Evolutionary conservation across 2,113 vertebrate genomes (phyloP).

Genomic region (Oreotrochilus melanogaster): DNA sequence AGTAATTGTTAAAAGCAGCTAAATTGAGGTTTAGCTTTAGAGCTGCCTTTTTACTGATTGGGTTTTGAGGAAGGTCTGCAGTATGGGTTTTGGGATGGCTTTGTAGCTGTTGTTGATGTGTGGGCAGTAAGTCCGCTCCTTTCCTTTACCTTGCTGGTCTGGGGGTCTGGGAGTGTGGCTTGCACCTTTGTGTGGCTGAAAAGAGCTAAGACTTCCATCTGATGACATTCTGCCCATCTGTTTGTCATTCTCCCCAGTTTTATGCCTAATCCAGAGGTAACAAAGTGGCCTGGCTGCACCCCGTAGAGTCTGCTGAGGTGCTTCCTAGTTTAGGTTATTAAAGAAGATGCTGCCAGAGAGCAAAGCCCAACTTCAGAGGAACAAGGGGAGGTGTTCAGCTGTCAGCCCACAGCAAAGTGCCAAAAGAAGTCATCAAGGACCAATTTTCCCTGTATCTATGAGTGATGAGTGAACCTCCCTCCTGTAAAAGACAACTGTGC

Average conservation of each 20-base stretch:
- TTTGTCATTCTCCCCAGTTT: not conserved
- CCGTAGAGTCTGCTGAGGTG: not conserved
- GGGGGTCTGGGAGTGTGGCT: fast-evolving
- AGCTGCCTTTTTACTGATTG: not conserved
- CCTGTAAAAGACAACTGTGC: not conserved
- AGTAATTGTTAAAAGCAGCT: not conserved
- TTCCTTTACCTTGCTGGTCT: not conserved
- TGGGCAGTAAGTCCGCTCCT: not conserved
- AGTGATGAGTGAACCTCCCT: not conserved
- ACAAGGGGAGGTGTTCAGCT: not conserved
- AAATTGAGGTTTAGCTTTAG: conserved; percentile 38
- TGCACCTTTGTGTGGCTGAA: not conserved
- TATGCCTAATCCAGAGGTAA: not conserved
- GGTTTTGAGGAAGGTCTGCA: not conserved
- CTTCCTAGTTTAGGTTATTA: not conserved
- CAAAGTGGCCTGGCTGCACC: not conserved
- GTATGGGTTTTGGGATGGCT: not conserved
- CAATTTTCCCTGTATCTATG: not conserved
- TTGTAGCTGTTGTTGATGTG: not conserved
- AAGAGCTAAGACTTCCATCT: not conserved
- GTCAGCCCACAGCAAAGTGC: not conserved
- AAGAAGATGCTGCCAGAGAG: not conserved
- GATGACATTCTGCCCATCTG: not conserved
- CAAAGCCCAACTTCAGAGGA: not conserved
- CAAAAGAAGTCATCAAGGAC: not conserved